Evolutionary conservation across 2,797 vertebrate genomes (phyloP), one percentile per base, ranked within the genome.

Genomic region (Rhinatrema bivittatum): DNA sequence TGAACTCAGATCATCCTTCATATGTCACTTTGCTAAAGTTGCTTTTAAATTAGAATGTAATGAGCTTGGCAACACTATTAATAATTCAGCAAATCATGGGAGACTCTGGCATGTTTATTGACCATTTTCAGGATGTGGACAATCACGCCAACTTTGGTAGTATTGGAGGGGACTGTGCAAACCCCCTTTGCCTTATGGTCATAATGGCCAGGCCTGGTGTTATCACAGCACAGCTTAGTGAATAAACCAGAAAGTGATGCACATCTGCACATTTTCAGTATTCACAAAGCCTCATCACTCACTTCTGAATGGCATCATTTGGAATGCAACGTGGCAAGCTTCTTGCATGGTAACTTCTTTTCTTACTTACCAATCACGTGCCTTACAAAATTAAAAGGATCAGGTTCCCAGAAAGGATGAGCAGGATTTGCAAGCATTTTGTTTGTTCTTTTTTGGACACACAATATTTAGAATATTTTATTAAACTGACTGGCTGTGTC

Each of bases 1-100:
- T 60, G 36, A 67, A 52, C 49, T 62, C 39, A 37, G 37, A 52
- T 64, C 25, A 57, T 60, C 50, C 53, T 55, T 73, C 49, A 62
- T 43, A 36, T 10, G 1, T 57, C 59, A 62, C 33, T 53, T 51
- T 50, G 39, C 48, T 60, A 36, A 45, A 42, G 63, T 22, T 65
- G 53, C 61, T 63, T 68, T 68, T 41, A 59, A 72, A 58, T 64
- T 59, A 57, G 64, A 68, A 50, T 50, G 47, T 56, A 78, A 62
- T 68, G 70, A 67, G 47, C 27, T 43, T 50, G 51, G 38, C 55
- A 64, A 53, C 20, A 22, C 37, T 60, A 61, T 60, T 67, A 74
- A 53, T 65, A 74, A 62, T 31, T 36, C 20, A 41, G 32, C 28
- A 58, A 59, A 46, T 25, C 36, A 24, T 10, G 21, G 36, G 39